Base-by-base conservation (phyloP, 2,888 invertebrate species). In the Trissolcus japonicus region DNA sequence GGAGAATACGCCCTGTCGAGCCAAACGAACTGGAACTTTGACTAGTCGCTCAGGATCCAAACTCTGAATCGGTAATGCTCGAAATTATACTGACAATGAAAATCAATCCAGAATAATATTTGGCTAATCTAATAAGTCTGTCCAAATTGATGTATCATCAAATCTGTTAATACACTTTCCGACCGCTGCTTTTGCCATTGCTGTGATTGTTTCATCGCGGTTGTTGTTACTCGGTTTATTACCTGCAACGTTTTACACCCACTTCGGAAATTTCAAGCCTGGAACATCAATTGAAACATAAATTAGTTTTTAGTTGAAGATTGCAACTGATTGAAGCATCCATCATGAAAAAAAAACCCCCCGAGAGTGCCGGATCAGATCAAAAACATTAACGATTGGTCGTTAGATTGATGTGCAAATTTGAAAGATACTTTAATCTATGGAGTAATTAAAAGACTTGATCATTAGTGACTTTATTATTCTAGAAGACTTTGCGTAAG, bases 21-120 rank as follows among this genome's bases (percentile, higher is more conserved):
- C 55, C 56, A 73, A 77, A 77, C 73, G 77, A 77, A 77, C 69
- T 73, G 68, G 63, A 73, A 67, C 67, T 61, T 73, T 48, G 59
- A 48, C 61, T 50, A 65, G 53, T 53, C 40, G 53, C 61, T 43
- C 11, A 21, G 51, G 54, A 56, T 71, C 57, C 65, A 56, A 69
- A 55, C 48, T 69, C 66, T 66, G 57, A 55, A 57, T 60, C 60
- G 19, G 40, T 53, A 53, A 66, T 65, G 60, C 54, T n/a, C 54
- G n/a, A 53, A 65, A 67, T 66, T 66, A 55, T 51, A 66, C 56
- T 51, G 61, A 56, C 59, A 65, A 57, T 60, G 65, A 57, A 25
- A 72, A 57, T 60, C 65, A 53, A 59, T 11, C 43, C 54, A 13
- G 69, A 66, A 68, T 76, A 69, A 71, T 65, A 61, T 76, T 76